phyloP scores from a whole-genome alignment of 2,888 invertebrate species.

The Ichneumoninae sp. region DNA sequence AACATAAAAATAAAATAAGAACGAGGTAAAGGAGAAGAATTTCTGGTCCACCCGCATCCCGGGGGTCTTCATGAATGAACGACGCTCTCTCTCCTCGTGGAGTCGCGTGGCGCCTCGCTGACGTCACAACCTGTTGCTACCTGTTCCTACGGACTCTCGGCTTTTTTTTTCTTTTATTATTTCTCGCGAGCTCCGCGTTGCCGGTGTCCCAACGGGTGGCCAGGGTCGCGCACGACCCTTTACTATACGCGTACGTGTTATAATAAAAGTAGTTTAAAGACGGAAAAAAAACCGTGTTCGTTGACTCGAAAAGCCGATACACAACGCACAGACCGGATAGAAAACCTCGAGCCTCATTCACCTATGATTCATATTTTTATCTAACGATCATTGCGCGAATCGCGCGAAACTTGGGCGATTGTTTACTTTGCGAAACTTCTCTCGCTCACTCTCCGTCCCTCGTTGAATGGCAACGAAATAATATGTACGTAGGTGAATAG shows the following conservation, averaged over 20 bases:
- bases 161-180: conserved; percentile 33
- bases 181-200: conserved; percentile 21
- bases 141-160: conserved; percentile 70
- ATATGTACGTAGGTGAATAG: conserved; percentile 35
- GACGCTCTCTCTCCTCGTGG: conserved; percentile 50
- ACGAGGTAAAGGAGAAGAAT: conserved; percentile 15
- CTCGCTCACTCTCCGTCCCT: conserved; percentile 3
- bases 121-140: conserved; percentile 84
- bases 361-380: conserved; percentile 58
- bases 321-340: conserved; percentile 55
- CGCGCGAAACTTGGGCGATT: conserved; percentile 57
- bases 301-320: conserved; percentile 20
- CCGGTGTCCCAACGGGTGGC: conserved; percentile 61
- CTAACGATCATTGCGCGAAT: conserved; percentile 51
- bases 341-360: conserved; percentile 44
- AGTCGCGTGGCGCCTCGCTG: conserved; percentile 82
- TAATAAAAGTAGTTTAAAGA: conserved; percentile 7
- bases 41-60: conserved; percentile 66
- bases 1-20: conserved; percentile 13
- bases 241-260: neutral
- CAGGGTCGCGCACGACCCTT: conserved; percentile 20
- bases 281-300: conserved; percentile 10
- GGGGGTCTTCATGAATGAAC: conserved; percentile 80
- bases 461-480: conserved; percentile 60
- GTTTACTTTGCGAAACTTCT: conserved; percentile 65